Base-by-base conservation (phyloP, 2,113 vertebrate genomes). In the Oplegnathus fasciatus region DNA sequence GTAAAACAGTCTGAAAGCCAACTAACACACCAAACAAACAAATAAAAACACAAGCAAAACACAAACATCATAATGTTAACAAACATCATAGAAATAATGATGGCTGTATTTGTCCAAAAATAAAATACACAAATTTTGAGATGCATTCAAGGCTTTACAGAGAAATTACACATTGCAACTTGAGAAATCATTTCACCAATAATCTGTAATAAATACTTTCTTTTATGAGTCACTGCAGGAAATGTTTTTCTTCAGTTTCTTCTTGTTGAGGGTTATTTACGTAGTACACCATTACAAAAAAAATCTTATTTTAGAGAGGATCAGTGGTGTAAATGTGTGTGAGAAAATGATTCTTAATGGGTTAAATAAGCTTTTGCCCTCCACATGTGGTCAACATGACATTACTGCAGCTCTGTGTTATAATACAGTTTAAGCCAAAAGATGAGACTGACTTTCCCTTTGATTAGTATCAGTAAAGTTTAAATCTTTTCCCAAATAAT, bases 1-100 rank as follows among this genome's bases (percentile, higher is more conserved):
- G 6, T 73, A 34, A 58, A 86, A 75, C n/a, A 57, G 28, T 28
- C 30, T 80, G 18, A 67, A 81, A 77, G 72, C 50, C 44, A 46
- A 68, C 30, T 17, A 78, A 75, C 9, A 75, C 65, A 75, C 26
- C 40, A 50, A 74, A 76, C 58, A 66, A 78, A 74, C 78, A 77
- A 44, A 57, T 10, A 70, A 37, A 75, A 44, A 46, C 52, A 75
- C 64, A 57, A 84, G 22, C 55, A 46, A 57, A 76, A 80, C 60
- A 82, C 71, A 44, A 76, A 81, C 50, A 76, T 64, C 9, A 46
- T 20, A 40, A 80, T 83, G 50, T 76, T 65, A 57, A 88, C 72
- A 74, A 74, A 85, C 54, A 55, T 69, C 71, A 83, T 54, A 80
- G 15, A 75, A 89, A 80, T 30, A 74, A 77, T 78, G 15, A 83